phyloP scores from a whole-genome alignment of 2,888 invertebrate species.

The Linnaemya tessellans region DNA sequence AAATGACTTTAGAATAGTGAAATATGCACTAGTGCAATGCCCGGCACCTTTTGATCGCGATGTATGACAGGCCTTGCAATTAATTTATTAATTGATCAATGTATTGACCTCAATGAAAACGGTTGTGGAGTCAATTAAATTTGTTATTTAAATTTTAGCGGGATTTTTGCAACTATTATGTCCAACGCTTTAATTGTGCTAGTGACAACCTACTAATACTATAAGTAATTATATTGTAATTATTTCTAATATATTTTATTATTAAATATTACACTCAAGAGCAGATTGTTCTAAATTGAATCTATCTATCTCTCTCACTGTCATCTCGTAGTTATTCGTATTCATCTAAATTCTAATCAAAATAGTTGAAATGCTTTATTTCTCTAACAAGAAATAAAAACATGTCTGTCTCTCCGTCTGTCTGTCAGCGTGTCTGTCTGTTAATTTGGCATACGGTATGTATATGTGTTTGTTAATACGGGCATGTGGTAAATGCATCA shows the following conservation, averaged over 20 bases:
- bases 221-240: constrained; percentile 2
- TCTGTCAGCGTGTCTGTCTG: constrained; percentile 15
- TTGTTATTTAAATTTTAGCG: too few species aligned
- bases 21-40: too few species aligned
- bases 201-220: constrained; percentile 16
- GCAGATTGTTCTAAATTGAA: constrained; percentile 5
- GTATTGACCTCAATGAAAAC: too few species aligned
- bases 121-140: too few species aligned
- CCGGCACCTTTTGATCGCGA: too few species aligned
- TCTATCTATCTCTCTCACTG: background rate
- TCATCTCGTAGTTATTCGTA: constrained; percentile 4
- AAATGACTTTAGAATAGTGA: too few species aligned
- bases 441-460: constrained; percentile 46
- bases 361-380: constrained; percentile 51
- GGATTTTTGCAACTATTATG: background rate
- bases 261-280: constrained; percentile 6
- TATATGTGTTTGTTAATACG: constrained; percentile 10
- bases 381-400: constrained; percentile 52
- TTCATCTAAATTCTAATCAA: constrained; percentile 57
- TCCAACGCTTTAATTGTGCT: constrained; percentile 44
- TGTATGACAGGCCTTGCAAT: too few species aligned
- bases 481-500: constrained; percentile 59
- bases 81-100: too few species aligned
- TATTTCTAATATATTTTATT: background rate
- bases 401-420: constrained; percentile 6